A percentile compares a stretch with the other conserved stretches of the same genome.
These are phyloP conservation scores for Lepidochitona cinerea DNA, from an alignment of 2,888 invertebrate species.

Conservation along the genomic window DNA sequence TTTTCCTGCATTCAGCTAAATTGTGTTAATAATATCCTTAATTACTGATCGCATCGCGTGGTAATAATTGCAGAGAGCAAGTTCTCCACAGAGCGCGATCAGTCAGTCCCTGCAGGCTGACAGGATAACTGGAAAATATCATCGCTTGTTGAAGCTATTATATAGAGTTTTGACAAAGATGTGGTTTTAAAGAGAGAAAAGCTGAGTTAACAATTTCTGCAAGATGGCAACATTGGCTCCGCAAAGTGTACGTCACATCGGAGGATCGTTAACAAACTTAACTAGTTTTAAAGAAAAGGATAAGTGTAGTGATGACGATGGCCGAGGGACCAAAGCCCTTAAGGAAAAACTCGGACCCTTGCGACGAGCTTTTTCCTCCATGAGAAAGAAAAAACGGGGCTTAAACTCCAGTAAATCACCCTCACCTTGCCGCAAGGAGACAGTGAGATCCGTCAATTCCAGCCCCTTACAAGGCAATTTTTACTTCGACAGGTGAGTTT, in stretches of 20 bases:
- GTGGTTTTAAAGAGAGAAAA: too few relatives aligned
- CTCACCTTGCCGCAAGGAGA: neutral
- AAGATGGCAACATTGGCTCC: neutral
- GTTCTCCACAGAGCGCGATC: too few relatives aligned
- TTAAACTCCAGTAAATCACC: neutral
- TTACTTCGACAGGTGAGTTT: conserved; percentile 3
- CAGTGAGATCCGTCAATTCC: neutral
- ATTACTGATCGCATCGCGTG: too few relatives aligned
- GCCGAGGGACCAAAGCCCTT: conserved; percentile 12
- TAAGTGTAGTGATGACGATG: conserved; percentile 9
- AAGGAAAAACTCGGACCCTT: conserved; percentile 34
- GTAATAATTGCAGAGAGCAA: too few relatives aligned
- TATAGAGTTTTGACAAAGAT: too few relatives aligned
- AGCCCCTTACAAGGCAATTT: neutral
- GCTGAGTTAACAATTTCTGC: too few relatives aligned
- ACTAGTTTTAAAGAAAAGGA: neutral
- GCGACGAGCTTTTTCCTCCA: conserved; percentile 42
- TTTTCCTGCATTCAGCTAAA: too few relatives aligned
- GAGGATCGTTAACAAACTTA: neutral
- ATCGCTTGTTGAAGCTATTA: too few relatives aligned
- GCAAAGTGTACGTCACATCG: neutral
- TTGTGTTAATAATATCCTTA: too few relatives aligned
- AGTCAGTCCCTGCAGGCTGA: too few relatives aligned
- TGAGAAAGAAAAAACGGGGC: conserved; percentile 23
- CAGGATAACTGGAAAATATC: too few relatives aligned